Conservation (phyloP, 1,140 invertebrate species). For the Drosophila trapezifrons region DNA sequence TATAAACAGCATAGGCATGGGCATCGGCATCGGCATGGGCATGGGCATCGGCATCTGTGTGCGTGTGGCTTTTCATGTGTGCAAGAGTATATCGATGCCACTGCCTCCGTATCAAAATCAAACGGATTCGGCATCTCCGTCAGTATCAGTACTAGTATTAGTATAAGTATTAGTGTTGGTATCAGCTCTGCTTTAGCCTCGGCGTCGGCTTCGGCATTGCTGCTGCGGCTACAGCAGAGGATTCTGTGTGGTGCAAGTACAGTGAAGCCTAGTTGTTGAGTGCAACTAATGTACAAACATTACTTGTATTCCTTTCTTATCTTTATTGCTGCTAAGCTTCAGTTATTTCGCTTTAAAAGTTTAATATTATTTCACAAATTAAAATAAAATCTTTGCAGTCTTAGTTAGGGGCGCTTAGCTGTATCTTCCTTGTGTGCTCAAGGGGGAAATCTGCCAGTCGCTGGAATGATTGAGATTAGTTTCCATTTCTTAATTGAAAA, state of each 20-base stretch:
- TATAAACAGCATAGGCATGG: constrained; percentile 65
- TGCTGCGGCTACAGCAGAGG: not conserved
- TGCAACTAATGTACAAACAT: not conserved
- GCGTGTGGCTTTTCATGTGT: constrained; percentile 15
- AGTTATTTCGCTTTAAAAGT: not conserved
- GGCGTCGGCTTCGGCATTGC: not conserved
- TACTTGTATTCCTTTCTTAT: not conserved
- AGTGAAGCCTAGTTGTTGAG: not conserved
- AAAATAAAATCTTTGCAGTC: too few species aligned
- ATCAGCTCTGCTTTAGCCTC: constrained; percentile 13
- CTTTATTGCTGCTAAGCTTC: too few species aligned
- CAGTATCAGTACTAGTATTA: constrained; percentile 24
- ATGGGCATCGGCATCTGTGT: constrained; percentile 12
- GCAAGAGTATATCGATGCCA: constrained; percentile 14
- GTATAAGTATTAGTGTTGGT: constrained; percentile 5
- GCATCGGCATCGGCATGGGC: constrained; percentile 44
- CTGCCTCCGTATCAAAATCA: constrained; percentile 35
- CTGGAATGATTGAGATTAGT: constrained; percentile 46
- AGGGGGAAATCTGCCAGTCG: constrained; percentile 21
- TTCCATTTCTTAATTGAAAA: constrained; percentile 52
- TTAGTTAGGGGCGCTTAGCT: not conserved
- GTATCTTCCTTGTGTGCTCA: not conserved
- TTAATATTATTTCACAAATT: not conserved
- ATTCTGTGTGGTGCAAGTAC: constrained; percentile 5
- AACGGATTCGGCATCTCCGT: constrained; percentile 33